A percentile compares a stretch with the other conserved stretches of the same genome.
Conservation (phyloP, 2,797 vertebrate species). For the Lemur catta region DNA sequence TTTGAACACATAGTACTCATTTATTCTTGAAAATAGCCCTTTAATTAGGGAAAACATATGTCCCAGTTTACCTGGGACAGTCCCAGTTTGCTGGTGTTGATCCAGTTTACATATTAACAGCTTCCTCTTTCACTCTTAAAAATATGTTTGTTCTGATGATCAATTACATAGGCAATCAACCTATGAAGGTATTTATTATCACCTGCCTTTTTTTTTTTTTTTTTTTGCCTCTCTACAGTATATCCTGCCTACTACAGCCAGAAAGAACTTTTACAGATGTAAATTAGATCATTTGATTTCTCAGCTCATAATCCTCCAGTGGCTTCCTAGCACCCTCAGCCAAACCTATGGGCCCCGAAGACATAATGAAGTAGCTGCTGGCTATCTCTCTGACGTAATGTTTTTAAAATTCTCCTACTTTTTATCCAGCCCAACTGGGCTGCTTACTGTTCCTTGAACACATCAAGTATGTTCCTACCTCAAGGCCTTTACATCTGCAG, state of each 20-base stretch:
- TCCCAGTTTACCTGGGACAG: not conserved
- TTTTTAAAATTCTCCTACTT: not conserved
- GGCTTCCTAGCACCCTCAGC: not conserved
- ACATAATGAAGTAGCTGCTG: not conserved
- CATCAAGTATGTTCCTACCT: not conserved
- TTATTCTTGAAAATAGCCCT: conserved; percentile 37
- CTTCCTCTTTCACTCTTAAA: not conserved
- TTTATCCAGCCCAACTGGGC: not conserved
- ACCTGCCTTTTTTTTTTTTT: not conserved
- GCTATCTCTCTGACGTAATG: not conserved
- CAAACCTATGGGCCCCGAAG: not conserved
- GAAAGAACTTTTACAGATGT: not conserved
- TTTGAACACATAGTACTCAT: conserved; percentile 21
- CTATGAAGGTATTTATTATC: not conserved
- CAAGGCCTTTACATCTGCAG: not conserved
- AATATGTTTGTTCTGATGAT: not conserved
- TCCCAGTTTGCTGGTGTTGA: not conserved
- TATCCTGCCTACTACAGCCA: not conserved
- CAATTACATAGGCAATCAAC: not conserved
- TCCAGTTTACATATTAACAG: not conserved
- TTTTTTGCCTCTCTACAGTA: not conserved
- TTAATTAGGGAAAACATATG: not conserved
- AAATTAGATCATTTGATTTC: not conserved
- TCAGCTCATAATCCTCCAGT: not conserved
- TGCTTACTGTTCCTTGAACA: not conserved